Conservation (phyloP, 1,140 invertebrate genomes). For the Magallana angulata region DNA sequence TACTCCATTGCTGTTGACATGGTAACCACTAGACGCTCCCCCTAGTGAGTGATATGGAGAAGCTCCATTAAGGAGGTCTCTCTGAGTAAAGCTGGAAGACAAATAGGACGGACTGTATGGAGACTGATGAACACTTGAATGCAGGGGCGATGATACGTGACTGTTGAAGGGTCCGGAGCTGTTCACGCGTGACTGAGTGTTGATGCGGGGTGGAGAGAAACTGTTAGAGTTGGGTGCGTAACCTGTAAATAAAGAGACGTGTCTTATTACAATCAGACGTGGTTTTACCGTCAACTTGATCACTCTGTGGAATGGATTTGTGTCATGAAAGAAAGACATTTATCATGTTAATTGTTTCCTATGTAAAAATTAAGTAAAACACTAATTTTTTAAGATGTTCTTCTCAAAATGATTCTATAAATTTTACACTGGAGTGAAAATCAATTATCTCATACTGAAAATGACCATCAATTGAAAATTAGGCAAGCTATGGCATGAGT, state of each 20-base stretch:
- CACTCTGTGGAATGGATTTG: neutral
- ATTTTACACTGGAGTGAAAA: too few species aligned
- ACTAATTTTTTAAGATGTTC: too few species aligned
- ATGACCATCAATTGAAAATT: too few species aligned
- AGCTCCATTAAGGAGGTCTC: slow-evolving; percentile 37
- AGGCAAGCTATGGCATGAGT: too few species aligned
- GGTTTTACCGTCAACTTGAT: neutral
- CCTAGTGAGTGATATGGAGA: slow-evolving; percentile 30
- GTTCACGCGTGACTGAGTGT: neutral
- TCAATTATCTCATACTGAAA: too few species aligned
- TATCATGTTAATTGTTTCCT: too few species aligned
- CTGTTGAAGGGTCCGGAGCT: neutral
- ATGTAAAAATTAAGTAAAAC: too few species aligned
- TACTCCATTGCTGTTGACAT: neutral
- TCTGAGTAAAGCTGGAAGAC: slow-evolving; percentile 5
- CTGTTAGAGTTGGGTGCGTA: slow-evolving; percentile 60
- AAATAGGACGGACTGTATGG: slow-evolving; percentile 14
- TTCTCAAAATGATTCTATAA: too few species aligned
- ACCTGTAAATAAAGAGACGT: slow-evolving; percentile 49
- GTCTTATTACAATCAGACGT: neutral
- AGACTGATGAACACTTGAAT: neutral
- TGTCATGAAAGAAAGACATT: too few species aligned
- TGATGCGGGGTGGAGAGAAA: slow-evolving; percentile 47
- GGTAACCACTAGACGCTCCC: slow-evolving; percentile 2
- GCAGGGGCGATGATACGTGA: neutral